These are phyloP conservation scores for Ptilonorhynchus violaceus DNA, from an alignment of 2,113 vertebrate genomes.

Conservation along the genomic window DNA sequence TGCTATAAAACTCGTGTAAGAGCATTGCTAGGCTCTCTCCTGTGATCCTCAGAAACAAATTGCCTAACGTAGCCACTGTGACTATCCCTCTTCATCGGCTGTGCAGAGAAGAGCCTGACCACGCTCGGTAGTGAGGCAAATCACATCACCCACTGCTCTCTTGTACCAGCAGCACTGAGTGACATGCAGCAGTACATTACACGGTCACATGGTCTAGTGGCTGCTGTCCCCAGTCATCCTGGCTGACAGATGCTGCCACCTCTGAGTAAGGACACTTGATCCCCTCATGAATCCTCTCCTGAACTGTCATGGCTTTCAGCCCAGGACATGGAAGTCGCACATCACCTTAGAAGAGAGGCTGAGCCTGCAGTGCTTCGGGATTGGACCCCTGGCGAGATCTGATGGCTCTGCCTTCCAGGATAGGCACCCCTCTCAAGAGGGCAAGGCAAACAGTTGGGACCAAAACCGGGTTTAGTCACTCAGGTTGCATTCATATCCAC, in stretches of 20 bases:
- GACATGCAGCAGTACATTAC: neutral
- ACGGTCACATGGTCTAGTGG: neutral
- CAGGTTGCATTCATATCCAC: neutral
- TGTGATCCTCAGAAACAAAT: neutral
- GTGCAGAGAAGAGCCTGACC: neutral
- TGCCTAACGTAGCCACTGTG: neutral
- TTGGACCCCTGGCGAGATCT: rapidly evolving
- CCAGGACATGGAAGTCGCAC: neutral
- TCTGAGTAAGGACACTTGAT: neutral
- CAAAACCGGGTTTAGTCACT: neutral
- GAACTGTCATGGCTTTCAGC: neutral
- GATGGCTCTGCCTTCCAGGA: neutral
- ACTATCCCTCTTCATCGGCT: neutral
- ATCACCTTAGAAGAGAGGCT: neutral
- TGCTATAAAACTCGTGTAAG: neutral
- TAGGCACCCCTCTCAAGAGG: neutral
- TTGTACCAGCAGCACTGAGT: neutral
- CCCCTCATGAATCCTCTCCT: neutral
- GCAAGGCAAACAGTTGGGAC: neutral
- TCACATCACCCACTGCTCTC: neutral
- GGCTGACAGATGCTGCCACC: neutral
- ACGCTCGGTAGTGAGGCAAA: rapidly evolving
- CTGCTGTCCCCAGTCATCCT: neutral
- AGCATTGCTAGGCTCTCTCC: neutral
- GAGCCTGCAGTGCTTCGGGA: neutral